A percentile compares a stretch with the other conserved stretches of the same genome.
phyloP scores from a whole-genome alignment of 2,113 vertebrate genomes.

The Leuciscus idus region DNA sequence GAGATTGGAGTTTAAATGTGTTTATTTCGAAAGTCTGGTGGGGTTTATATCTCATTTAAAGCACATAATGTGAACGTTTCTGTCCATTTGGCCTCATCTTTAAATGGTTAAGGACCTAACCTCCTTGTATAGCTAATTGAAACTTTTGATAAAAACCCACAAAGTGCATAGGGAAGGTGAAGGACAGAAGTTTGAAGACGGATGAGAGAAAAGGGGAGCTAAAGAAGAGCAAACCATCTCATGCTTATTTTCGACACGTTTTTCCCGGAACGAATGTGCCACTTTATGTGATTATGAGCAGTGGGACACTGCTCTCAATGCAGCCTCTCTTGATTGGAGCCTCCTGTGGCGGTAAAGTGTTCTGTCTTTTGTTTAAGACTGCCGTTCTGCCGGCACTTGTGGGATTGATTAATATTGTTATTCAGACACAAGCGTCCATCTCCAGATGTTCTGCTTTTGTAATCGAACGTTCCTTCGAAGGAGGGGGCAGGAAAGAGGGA shows the following conservation, averaged over 20 bases:
- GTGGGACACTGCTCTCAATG: slow-evolving; percentile 48
- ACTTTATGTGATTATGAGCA: slow-evolving; percentile 59
- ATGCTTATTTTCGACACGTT: slow-evolving; percentile 38
- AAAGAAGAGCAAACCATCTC: not conserved
- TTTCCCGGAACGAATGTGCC: slow-evolving; percentile 36
- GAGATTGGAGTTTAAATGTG: not conserved
- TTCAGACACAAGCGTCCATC: slow-evolving; percentile 45
- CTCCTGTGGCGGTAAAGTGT: slow-evolving; percentile 48
- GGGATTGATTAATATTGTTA: slow-evolving; percentile 58
- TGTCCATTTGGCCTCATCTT: not conserved
- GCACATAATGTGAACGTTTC: no score
- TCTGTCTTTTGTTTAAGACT: slow-evolving; percentile 55
- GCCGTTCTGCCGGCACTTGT: slow-evolving; percentile 38
- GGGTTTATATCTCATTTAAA: not conserved
- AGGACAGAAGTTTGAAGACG: not conserved
- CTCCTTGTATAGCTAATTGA: not conserved
- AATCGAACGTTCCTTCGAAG: slow-evolving; percentile 38
- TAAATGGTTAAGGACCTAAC: not conserved
- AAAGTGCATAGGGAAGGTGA: not conserved
- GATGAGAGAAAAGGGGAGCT: not conserved
- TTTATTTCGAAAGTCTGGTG: not conserved
- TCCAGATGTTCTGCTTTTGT: slow-evolving; percentile 58
- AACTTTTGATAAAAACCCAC: not conserved
- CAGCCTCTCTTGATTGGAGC: slow-evolving; percentile 54
- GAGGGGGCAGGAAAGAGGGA: not conserved